Evolutionary conservation across 2,888 invertebrate genomes (phyloP).

Genomic region (Biston stratarius): DNA sequence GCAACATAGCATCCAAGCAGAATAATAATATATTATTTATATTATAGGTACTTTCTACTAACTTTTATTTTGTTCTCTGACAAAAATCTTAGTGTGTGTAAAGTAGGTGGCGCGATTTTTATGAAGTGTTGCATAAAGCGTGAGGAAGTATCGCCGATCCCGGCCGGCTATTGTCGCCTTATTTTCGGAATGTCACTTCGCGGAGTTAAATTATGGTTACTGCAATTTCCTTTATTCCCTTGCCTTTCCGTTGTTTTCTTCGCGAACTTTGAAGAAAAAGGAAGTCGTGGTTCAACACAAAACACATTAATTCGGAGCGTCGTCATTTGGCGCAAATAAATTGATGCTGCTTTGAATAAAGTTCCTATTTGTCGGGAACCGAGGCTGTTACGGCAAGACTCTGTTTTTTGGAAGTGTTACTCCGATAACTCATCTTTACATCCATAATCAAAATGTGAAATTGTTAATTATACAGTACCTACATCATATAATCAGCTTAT

Average conservation of each 20-base stretch:
- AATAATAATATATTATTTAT: too few species aligned
- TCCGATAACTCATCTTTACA: slow-evolving; percentile 40
- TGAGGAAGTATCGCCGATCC: background rate
- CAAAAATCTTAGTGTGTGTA: too few species aligned
- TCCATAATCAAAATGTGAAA: too few species aligned
- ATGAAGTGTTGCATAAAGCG: slow-evolving; percentile 8
- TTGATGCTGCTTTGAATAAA: slow-evolving; percentile 75
- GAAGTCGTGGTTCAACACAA: slow-evolving; percentile 46
- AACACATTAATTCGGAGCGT: slow-evolving; percentile 60
- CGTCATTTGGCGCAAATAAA: slow-evolving; percentile 71
- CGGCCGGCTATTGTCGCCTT: slow-evolving; percentile 16
- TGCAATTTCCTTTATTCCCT: slow-evolving; percentile 45
- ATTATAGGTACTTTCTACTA: too few species aligned
- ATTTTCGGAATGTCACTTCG: slow-evolving; percentile 19
- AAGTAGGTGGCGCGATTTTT: background rate
- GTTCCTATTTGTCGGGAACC: slow-evolving; percentile 69
- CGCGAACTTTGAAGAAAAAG: slow-evolving; percentile 39
- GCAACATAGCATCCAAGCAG: too few species aligned
- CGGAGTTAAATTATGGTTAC: slow-evolving; percentile 25
- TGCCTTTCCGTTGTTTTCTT: slow-evolving; percentile 27
- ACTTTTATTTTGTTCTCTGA: too few species aligned
- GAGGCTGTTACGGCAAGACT: slow-evolving; percentile 60
- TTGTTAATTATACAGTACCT: too few species aligned
- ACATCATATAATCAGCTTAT: too few species aligned
- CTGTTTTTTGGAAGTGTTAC: slow-evolving; percentile 48